A percentile compares a stretch with the other conserved stretches of the same genome.
Conservation (phyloP, 2,797 vertebrate species). For the Erithacus rubecula region DNA sequence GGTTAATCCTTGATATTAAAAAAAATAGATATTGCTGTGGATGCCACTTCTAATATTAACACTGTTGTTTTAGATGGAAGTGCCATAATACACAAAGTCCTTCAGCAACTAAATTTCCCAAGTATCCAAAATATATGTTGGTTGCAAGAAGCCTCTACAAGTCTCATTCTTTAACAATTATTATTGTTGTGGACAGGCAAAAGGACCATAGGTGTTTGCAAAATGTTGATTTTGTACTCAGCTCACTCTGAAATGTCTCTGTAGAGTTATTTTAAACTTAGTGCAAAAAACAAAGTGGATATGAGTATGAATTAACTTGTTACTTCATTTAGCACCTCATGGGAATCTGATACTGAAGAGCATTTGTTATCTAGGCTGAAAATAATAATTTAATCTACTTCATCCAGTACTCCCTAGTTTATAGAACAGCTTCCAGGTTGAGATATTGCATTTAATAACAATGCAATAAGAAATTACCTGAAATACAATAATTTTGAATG, state of each 20-base stretch:
- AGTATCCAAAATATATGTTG: neutral
- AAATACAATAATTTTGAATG: neutral
- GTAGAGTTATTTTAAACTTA: neutral
- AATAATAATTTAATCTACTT: neutral
- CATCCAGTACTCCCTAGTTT: neutral
- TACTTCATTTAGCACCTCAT: neutral
- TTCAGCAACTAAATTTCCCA: neutral
- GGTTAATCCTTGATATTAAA: neutral
- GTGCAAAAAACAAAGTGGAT: neutral
- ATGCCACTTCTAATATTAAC: neutral
- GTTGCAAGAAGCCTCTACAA: neutral
- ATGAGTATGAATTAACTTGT: neutral
- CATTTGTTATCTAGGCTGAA: neutral
- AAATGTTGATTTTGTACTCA: neutral
- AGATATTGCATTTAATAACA: neutral
- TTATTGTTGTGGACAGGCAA: neutral
- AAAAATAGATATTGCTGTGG: neutral
- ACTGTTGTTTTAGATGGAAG: neutral
- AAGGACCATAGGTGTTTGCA: neutral
- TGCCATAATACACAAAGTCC: neutral
- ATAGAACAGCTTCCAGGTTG: neutral
- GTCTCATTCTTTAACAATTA: neutral
- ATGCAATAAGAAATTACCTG: neutral
- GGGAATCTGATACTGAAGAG: neutral
- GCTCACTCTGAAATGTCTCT: neutral